Conservation (phyloP, 92 coral and sea anemone species). For the Nematostella vectensis region DNA sequence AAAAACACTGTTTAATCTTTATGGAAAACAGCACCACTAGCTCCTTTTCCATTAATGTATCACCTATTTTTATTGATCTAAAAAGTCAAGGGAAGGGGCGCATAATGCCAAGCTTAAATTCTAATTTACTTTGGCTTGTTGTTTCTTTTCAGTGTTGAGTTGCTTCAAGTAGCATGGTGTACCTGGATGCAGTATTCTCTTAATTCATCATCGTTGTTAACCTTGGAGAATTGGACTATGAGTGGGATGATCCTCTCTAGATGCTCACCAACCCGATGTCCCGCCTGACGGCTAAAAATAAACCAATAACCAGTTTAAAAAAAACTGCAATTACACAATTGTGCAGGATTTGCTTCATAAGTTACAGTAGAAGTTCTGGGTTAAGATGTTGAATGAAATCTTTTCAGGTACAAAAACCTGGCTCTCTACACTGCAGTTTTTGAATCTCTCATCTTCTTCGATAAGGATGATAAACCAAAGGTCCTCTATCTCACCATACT, state of each 20-base stretch:
- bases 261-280: constrained; percentile 97
- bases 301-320: background rate
- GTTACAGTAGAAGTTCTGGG: too few species aligned
- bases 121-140: background rate
- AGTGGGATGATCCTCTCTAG: constrained; percentile 91
- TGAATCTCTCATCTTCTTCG: too few species aligned
- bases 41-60: too few species aligned
- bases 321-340: background rate
- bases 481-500: too few species aligned
- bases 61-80: too few species aligned
- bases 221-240: constrained; percentile 82
- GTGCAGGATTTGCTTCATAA: background rate
- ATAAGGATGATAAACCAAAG: too few species aligned
- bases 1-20: too few species aligned
- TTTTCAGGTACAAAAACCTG: too few species aligned
- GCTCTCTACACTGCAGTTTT: too few species aligned
- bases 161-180: background rate
- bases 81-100: too few species aligned
- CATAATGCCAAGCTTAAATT: background rate
- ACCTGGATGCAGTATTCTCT: constrained; percentile 98
- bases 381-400: too few species aligned
- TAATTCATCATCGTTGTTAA: constrained; percentile 90
- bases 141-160: background rate
- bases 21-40: too few species aligned
- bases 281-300: constrained; percentile 87